A percentile compares a stretch with the other conserved stretches of the same genome.
phyloP scores from a whole-genome alignment of 2,113 vertebrate genomes.

The Uropsilus gracilis region DNA sequence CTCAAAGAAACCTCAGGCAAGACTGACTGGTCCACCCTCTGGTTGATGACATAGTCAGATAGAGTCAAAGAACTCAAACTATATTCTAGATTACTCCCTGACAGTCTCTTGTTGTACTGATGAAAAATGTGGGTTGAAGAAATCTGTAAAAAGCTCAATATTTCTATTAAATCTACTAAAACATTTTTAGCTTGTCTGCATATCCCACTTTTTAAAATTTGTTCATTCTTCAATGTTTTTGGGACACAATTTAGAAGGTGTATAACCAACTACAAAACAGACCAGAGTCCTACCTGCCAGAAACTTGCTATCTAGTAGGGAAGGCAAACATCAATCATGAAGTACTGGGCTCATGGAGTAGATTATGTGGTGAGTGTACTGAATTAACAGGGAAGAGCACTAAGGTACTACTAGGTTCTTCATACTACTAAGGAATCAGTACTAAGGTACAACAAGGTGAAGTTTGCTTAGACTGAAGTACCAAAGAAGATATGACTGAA shows the following conservation, averaged over 20 bases:
- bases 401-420: too few species aligned
- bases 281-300: not conserved
- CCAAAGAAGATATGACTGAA: not conserved
- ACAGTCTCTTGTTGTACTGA: not conserved
- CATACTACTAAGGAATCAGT: not conserved
- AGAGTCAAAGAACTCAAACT: not conserved
- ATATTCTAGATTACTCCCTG: not conserved
- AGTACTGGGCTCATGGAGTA: not conserved
- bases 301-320: not conserved
- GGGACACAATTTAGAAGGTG: not conserved
- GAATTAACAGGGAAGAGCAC: not conserved
- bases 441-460: not conserved
- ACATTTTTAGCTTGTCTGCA: not conserved
- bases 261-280: not conserved
- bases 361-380: not conserved
- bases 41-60: not conserved
- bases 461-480: not conserved
- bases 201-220: not conserved
- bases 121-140: not conserved
- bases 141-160: not conserved
- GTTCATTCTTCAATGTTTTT: not conserved
- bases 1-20: not conserved
- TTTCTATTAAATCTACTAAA: not conserved
- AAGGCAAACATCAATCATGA: not conserved
- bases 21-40: not conserved